These are phyloP conservation scores for Hetaerina americana DNA, from an alignment of 1,140 invertebrate species.

Conservation along the genomic window DNA sequence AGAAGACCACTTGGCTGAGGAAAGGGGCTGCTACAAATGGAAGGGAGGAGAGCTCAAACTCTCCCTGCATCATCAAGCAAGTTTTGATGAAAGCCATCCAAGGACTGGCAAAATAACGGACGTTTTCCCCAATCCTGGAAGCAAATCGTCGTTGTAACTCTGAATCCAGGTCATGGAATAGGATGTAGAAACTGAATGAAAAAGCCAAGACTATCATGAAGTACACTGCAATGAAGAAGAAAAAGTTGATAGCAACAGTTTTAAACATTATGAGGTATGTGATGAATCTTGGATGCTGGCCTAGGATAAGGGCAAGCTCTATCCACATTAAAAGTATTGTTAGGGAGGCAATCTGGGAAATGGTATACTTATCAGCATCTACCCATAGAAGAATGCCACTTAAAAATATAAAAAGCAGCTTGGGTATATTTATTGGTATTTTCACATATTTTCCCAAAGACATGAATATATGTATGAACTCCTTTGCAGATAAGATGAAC, in stretches of 20 bases:
- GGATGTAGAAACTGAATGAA: conserved; percentile 22
- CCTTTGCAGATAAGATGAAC: neutral
- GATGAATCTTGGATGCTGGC: neutral
- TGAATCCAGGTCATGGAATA: conserved; percentile 16
- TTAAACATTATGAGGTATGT: conserved; percentile 15
- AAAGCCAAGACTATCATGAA: conserved; percentile 21
- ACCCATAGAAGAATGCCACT: neutral
- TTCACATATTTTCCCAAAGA: neutral
- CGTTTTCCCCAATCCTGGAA: neutral
- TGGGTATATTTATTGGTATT: neutral
- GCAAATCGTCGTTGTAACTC: too few relatives aligned
- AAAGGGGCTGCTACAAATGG: conserved; percentile 14
- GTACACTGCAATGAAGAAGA: conserved; percentile 20
- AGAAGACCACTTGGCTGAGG: conserved; percentile 19
- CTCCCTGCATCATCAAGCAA: conserved; percentile 21
- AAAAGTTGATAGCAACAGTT: conserved; percentile 20
- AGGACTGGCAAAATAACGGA: conserved; percentile 5
- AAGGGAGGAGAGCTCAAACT: conserved; percentile 20
- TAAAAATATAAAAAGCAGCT: neutral
- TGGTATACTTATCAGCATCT: neutral
- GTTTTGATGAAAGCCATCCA: conserved; percentile 18
- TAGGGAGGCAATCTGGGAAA: neutral
- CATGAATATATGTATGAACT: neutral
- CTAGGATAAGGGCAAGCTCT: neutral
- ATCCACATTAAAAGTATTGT: neutral